These are phyloP conservation scores for Cydia splendana DNA, from an alignment of 1,140 invertebrate species.

Conservation along the genomic window DNA sequence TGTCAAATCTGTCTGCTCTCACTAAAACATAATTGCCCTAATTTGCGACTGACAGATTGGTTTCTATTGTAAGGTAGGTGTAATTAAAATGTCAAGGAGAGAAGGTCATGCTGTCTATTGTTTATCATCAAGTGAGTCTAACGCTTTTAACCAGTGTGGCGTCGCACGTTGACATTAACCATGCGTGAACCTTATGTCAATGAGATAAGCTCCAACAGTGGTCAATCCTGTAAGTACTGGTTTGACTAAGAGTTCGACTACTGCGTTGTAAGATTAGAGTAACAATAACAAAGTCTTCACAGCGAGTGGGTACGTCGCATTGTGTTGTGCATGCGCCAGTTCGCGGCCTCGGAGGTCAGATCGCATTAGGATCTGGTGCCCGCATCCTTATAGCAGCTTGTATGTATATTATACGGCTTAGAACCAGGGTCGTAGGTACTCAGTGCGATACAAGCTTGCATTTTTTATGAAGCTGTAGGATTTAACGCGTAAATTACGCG, in stretches of 20 bases:
- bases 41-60: constrained; percentile 6
- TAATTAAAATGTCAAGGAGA: constrained; percentile 17
- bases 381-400: neutral
- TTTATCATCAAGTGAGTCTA: neutral
- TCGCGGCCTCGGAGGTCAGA: constrained; percentile 4
- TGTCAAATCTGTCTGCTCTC: neutral
- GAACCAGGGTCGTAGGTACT: neutral
- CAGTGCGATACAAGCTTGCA: too few relatives aligned
- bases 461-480: too few relatives aligned
- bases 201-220: too few relatives aligned
- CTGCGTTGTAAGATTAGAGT: neutral
- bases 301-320: neutral
- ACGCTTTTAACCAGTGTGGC: too few relatives aligned
- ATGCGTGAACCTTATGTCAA: too few relatives aligned
- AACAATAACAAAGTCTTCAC: neutral
- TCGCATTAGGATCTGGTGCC: constrained; percentile 4
- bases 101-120: neutral
- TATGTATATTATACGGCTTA: neutral
- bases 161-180: too few relatives aligned
- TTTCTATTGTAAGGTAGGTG: neutral
- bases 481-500: too few relatives aligned
- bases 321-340: neutral
- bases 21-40: neutral
- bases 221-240: too few relatives aligned
- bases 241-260: neutral